Evolutionary conservation across 2,797 vertebrate species (phyloP).

Genomic region (Acanthopagrus latus): DNA sequence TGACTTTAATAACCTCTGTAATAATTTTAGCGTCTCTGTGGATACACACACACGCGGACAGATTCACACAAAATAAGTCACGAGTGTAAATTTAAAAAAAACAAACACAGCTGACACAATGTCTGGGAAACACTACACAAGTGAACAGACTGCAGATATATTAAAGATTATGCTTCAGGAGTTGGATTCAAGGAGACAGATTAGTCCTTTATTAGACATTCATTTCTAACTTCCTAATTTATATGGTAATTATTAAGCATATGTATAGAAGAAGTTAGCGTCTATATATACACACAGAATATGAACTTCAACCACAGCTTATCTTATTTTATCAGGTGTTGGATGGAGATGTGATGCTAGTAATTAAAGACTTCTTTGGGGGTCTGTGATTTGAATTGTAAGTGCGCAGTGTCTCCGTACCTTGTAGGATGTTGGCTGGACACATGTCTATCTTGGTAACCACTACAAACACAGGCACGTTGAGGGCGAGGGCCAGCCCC

Average conservation of each 20-base stretch:
- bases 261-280: not conserved
- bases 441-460: conserved; percentile 99
- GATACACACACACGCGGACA: not conserved
- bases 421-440: conserved; percentile 97
- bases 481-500: conserved; percentile 95
- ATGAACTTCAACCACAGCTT: too few relatives aligned
- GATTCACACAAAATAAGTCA: not conserved
- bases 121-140: not conserved
- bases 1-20: conserved; percentile 97
- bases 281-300: too few relatives aligned
- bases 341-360: too few relatives aligned
- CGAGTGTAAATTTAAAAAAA: not conserved
- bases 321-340: too few relatives aligned
- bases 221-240: not conserved
- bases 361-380: too few relatives aligned
- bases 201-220: not conserved
- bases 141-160: conserved; percentile 1
- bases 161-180: not conserved
- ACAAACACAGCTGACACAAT: not conserved
- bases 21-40: conserved; percentile 94
- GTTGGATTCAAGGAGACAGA: not conserved
- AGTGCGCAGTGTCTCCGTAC: conserved; percentile 72
- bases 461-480: conserved; percentile 97
- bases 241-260: not conserved
- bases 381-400: not conserved